Conservation (phyloP, 1,140 invertebrate genomes). For the Fopius arisanus region DNA sequence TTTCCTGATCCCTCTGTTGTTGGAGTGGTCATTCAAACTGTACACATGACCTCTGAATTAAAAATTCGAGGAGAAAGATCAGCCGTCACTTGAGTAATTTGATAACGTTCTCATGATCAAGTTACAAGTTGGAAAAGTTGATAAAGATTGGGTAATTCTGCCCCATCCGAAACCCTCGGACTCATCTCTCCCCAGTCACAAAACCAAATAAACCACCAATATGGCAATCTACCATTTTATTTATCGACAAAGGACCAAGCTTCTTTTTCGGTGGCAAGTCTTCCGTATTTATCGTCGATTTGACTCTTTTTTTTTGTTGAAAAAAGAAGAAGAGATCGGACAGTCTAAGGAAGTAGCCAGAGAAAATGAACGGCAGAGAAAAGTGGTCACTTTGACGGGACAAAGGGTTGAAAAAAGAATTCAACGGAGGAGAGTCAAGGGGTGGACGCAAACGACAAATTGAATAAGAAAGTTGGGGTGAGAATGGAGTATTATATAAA, state of each 20-base stretch:
- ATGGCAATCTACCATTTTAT: too few relatives aligned
- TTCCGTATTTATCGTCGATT: not conserved
- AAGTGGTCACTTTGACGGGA: conserved; percentile 10
- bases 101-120: too few relatives aligned
- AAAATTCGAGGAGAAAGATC: too few relatives aligned
- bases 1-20: not conserved
- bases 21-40: not conserved
- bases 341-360: not conserved
- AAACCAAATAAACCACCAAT: too few relatives aligned
- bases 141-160: too few relatives aligned
- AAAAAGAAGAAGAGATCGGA: not conserved
- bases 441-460: not conserved
- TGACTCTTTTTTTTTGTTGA: not conserved
- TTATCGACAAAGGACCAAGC: not conserved
- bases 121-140: too few relatives aligned
- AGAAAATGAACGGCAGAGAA: not conserved
- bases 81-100: too few relatives aligned
- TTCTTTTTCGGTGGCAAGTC: conserved; percentile 2
- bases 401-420: not conserved
- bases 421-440: not conserved
- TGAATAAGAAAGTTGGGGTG: conserved; percentile 17
- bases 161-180: too few relatives aligned
- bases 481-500: conserved; percentile 23
- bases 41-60: not conserved
- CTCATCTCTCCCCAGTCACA: too few relatives aligned